Conservation (phyloP, 2,113 vertebrate species). For the Elephantulus edwardii region DNA sequence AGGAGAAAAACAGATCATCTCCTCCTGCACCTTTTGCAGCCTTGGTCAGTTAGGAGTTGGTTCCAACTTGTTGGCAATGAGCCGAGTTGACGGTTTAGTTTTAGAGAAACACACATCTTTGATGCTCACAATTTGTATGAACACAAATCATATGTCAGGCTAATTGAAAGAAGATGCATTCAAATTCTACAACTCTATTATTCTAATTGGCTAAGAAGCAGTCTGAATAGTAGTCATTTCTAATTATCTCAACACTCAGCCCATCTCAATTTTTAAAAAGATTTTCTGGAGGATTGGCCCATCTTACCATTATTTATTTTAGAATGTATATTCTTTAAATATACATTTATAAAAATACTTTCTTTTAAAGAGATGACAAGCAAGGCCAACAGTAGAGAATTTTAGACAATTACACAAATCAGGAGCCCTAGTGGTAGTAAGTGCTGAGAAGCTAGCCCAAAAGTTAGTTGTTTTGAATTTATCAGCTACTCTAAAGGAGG, state of each 20-base stretch:
- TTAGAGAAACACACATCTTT: conserved; percentile 10
- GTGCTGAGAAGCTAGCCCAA: background rate
- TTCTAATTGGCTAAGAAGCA: background rate
- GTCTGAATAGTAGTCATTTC: background rate
- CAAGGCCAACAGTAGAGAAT: background rate
- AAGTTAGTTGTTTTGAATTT: too few species aligned
- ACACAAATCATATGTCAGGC: conserved; percentile 17
- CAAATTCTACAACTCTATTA: conserved; percentile 24
- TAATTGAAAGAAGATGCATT: conserved; percentile 4
- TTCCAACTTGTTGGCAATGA: too few species aligned
- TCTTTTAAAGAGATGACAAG: conserved; percentile 49
- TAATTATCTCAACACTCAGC: background rate
- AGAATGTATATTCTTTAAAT: background rate
- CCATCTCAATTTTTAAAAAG: too few species aligned
- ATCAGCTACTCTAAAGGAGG: background rate
- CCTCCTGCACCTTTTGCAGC: too few species aligned
- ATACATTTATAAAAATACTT: background rate
- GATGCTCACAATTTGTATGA: background rate
- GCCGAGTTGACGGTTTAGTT: too few species aligned
- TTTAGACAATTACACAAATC: background rate
- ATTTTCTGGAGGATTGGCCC: too few species aligned
- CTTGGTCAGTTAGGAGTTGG: too few species aligned
- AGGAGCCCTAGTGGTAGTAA: background rate
- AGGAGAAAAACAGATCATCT: too few species aligned
- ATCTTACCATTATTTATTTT: too few species aligned